Evolutionary conservation across 2,888 invertebrate genomes (phyloP), one percentile per base, ranked within the genome.

Genomic region (Apotomis capreana): DNA sequence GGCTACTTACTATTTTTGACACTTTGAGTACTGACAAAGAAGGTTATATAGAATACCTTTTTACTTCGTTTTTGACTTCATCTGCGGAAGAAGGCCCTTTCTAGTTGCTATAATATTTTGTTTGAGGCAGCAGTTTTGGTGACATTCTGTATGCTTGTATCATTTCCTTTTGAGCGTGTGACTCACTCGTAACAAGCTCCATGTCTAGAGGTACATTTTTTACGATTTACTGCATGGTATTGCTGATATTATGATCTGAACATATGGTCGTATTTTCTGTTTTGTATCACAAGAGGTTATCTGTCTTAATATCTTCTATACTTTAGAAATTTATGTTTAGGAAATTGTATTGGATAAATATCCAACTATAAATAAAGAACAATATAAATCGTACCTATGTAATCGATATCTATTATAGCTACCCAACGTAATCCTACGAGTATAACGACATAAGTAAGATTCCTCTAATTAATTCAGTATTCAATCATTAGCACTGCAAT

Each of bases 391-490:
- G 26, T 26, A 26, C 26, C 26, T 2, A 26, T 26, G 26, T 26
- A 26, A 26, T 26, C 26, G 26, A 26, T 26, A 26, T 2, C 26
- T 26, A 26, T 26, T 26, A 26, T 26, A 26, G 26, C 26, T 26
- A 26, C 26, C 26, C 26, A 2, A 26, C 26, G 26, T 26, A 2
- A 26, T 26, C 26, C 26, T 26, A n/a, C n/a, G n/a, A n/a, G n/a
- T n/a, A 26, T 26, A 26, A 26, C 26, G 2, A 70, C 55, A 58
- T 67, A 49, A 55, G 26, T 55, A 68, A 62, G 44, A 71, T 71
- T 62, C 67, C 61, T 49, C 5, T 26, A 10, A 61, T 61, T 68
- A 58, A 71, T 61, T 58, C 51, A 62, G 3, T 70, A 67, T 60
- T n/a, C 12, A 57, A 26, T 44, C 36, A 64, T 70, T 70, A 44